Conservation (phyloP, 2,797 vertebrate species). For the Gadopsis bispinosus region DNA sequence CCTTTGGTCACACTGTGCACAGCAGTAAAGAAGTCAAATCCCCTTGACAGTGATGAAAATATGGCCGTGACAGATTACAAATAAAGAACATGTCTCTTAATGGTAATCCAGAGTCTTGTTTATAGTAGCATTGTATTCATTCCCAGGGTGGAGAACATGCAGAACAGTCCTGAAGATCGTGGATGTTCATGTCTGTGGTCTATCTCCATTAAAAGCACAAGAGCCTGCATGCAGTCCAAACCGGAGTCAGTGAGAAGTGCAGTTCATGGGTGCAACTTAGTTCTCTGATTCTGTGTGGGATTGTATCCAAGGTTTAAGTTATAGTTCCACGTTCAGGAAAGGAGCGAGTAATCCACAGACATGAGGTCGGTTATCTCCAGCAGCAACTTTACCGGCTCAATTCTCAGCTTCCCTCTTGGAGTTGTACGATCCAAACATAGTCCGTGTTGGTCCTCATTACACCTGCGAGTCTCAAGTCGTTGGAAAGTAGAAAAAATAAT, state of each 20-base stretch:
- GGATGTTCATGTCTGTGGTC: conserved; percentile 42
- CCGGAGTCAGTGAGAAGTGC: conserved; percentile 32
- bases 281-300: conserved; percentile 42
- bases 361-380: conserved; percentile 71
- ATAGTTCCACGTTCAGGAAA: conserved; percentile 78
- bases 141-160: conserved; percentile 33
- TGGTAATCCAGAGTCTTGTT: conserved; percentile 74
- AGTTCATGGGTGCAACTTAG: conserved; percentile 36
- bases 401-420: conserved; percentile 69
- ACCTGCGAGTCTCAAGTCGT: conserved; percentile 51
- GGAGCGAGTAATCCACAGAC: conserved; percentile 82
- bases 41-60: conserved; percentile 44
- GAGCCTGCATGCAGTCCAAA: conserved; percentile 43
- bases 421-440: conserved; percentile 80
- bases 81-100: conserved; percentile 30
- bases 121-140: conserved; percentile 27
- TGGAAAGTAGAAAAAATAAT: conserved; percentile 76
- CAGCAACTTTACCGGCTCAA: conserved; percentile 64
- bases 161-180: conserved; percentile 11
- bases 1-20: conserved; percentile 33
- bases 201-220: conserved; percentile 22
- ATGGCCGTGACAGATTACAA: conserved; percentile 21
- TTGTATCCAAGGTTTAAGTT: conserved; percentile 78
- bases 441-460: conserved; percentile 64
- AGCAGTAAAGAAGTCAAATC: conserved; percentile 47